These are phyloP conservation scores for Lates calcarifer DNA, from an alignment of 2,113 vertebrate species.

Conservation along the genomic window DNA sequence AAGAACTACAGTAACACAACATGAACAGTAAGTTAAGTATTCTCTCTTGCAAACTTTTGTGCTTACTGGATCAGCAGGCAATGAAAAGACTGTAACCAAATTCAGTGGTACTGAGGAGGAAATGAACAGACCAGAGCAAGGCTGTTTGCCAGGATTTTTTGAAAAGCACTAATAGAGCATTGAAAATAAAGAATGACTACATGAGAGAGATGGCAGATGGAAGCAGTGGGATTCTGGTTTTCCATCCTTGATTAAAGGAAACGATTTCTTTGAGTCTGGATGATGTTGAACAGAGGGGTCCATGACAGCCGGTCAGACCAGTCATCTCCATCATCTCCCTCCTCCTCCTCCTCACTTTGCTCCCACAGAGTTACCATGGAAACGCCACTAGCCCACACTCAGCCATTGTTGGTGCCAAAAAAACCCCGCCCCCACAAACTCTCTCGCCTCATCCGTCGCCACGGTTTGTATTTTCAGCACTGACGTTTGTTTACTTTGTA, in stretches of 20 bases:
- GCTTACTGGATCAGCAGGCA: not conserved
- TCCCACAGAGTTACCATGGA: conserved; percentile 72
- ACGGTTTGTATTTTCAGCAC: conserved; percentile 21
- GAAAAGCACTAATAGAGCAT: not conserved
- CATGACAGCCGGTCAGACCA: conserved; percentile 25
- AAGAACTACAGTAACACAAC: not conserved
- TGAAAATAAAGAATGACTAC: not conserved
- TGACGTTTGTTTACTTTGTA: conserved; percentile 34
- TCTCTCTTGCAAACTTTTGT: not conserved
- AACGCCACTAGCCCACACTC: conserved; percentile 72
- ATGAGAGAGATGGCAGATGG: not conserved
- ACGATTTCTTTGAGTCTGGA: conserved; percentile 17
- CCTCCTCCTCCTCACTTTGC: conserved; percentile 58
- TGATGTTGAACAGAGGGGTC: conserved; percentile 13
- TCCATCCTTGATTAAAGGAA: not conserved
- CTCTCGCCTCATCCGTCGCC: conserved; percentile 5
- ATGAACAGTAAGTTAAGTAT: not conserved
- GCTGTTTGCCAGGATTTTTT: not conserved
- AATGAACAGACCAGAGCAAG: not conserved
- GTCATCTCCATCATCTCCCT: conserved; percentile 48
- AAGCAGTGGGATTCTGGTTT: not conserved
- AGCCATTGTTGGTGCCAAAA: conserved; percentile 62
- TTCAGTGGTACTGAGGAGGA: not conserved
- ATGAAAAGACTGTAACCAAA: not conserved
- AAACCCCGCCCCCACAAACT: conserved; percentile 49